Percentiles rank a stretch among this genome's conserved stretches.
phyloP scores from a whole-genome alignment of 2,113 vertebrate genomes.

The Nycticryphes semicollaris region DNA sequence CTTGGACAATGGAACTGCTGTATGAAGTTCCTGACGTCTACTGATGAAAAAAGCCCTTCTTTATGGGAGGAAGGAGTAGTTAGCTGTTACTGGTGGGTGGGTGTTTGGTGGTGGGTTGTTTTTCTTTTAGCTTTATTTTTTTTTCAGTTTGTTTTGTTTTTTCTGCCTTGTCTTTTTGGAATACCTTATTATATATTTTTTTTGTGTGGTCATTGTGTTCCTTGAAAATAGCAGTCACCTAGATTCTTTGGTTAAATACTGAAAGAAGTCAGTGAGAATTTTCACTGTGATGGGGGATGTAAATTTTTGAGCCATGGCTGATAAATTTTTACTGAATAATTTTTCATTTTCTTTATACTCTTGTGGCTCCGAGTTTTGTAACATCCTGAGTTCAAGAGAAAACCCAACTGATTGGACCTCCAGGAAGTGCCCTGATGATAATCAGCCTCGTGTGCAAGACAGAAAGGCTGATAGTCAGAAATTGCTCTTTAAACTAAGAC shows the following conservation, averaged over 20 bases:
- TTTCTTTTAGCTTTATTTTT: neutral
- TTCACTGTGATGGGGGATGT: neutral
- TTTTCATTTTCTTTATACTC: neutral
- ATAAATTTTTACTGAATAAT: neutral
- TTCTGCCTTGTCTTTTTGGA: neutral
- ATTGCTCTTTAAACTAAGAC: conserved; percentile 79
- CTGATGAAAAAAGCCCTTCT: neutral
- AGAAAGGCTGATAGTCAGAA: conserved; percentile 76
- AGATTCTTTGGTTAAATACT: neutral
- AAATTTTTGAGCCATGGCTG: neutral
- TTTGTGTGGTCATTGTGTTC: neutral
- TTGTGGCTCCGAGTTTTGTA: neutral
- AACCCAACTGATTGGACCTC: conserved; percentile 70
- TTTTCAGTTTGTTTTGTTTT: neutral
- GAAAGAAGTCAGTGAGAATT: neutral
- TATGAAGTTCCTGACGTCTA: neutral
- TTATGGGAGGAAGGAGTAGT: no score
- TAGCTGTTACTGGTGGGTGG: neutral
- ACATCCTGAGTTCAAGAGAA: neutral
- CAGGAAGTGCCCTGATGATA: conserved; percentile 76
- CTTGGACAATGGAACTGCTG: neutral
- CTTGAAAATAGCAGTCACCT: neutral
- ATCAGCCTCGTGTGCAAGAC: conserved; percentile 74
- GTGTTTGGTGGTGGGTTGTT: neutral
- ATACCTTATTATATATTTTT: neutral